Evolutionary conservation across 2,888 invertebrate species (phyloP), one percentile per base, ranked within the genome.

Genomic region (Drosophila nigritarsus): DNA sequence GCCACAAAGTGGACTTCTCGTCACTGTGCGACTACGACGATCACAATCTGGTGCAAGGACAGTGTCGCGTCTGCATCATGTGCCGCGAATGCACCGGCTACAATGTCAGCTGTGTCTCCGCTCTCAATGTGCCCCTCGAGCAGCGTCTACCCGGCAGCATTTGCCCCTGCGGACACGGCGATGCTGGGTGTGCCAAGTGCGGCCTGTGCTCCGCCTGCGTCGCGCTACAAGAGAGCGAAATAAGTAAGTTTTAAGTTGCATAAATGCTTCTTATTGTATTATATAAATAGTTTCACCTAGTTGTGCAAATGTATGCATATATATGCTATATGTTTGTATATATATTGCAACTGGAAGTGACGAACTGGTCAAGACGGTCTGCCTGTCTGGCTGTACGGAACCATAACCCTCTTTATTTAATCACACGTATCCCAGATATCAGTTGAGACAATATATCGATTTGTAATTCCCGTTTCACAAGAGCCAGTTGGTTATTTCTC

Each of bases 81-180:
- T 99, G 99, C 91, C 95, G 96, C 11, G 97, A 98, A 91, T 99
- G 99, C 91, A 99, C 99, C 0, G 99, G 98, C 3, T 98, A 98
- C 92, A 97, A 97, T 56, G 96, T 96, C 78, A 96, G 96, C 56
- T 98, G 98, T 92, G 93, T 93, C 0, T 93, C 93, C 0, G 91
- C 93, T 0, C 94, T 97, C 67, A 96, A 96, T 88, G 96, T 96
- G 63, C 95, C 96, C 88, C 93, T 96, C 82, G 95, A 96, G 0
- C 96, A 97, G 87, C 94, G 98, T 76, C 95, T 96, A 91, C 96
- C 97, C n/a, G 97, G 97, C 82, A 98, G 98, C 90, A 96, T 96
- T 87, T 99, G 99, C 93, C 98, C 98, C 1, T 99, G 99, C 94
- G 99, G 99, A 3, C 97, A 97, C 91, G 99, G 99, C 0, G 98